A percentile compares a stretch with the other conserved stretches of the same genome.
These are phyloP conservation scores for Aix galericulata DNA, from an alignment of 2,113 vertebrate genomes.

Conservation along the genomic window DNA sequence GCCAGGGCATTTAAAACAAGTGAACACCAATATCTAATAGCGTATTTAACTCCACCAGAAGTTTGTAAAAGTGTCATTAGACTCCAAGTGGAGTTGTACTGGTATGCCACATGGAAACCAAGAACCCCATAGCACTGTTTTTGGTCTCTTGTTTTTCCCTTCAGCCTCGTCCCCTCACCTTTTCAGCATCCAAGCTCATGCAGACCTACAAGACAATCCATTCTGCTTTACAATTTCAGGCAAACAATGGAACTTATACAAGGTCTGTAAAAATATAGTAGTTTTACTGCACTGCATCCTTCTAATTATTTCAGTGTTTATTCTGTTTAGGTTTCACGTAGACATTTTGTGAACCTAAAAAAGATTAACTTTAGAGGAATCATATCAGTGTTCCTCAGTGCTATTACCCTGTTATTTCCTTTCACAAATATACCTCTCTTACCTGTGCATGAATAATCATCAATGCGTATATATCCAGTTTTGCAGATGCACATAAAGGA, in stretches of 20 bases:
- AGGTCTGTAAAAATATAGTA: not conserved
- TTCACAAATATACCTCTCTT: conserved; percentile 27
- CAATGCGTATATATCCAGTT: conserved; percentile 94
- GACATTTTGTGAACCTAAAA: not conserved
- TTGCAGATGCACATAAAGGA: conserved; percentile 98
- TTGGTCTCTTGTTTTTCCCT: not conserved
- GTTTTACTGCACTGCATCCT: not conserved
- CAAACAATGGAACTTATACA: not conserved
- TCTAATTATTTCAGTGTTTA: not conserved
- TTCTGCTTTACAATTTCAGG: not conserved
- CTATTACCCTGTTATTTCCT: not conserved
- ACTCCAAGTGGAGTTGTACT: not conserved
- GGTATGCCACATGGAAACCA: not conserved
- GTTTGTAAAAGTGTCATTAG: not conserved
- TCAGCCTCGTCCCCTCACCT: not conserved
- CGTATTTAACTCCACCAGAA: not conserved
- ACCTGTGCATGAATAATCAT: conserved; percentile 99
- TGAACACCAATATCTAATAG: not conserved
- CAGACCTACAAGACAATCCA: not conserved
- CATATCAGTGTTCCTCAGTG: not conserved
- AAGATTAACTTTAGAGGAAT: not conserved
- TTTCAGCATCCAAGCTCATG: not conserved
- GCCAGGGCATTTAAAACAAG: not conserved
- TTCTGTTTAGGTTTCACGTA: not conserved
- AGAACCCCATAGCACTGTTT: not conserved